Evolutionary conservation across 2,888 invertebrate species (phyloP), one percentile per base, ranked within the genome.

Genomic region (Dasypogon diadema): DNA sequence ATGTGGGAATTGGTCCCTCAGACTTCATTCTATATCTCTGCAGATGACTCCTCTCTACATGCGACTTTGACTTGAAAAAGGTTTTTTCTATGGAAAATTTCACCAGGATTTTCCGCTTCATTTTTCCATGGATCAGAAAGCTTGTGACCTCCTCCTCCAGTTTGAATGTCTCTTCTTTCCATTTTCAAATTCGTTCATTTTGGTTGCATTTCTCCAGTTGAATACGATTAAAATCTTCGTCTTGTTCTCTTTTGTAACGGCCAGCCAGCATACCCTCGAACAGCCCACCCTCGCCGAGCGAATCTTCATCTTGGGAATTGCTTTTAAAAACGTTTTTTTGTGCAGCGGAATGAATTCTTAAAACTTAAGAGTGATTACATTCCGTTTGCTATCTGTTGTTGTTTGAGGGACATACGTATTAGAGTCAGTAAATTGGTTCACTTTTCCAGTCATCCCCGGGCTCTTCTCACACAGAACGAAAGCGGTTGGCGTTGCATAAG

Each of bases 221-320:
- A 70, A 70, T 70, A 22, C 54, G 34, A 70, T 70, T 70, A 70
- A 70, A 54, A 48, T 70, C 34, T 26, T 34, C 70, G 30, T 18
- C n/a, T 5, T 30, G 51, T 54, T 18, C n/a, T 24, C 37, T 70
- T 68, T 70, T 70, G 26, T 42, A 21, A 70, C 12, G 48, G n/a
- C 14, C 14, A 63, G 8, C 22, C 42, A n/a, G 1, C n/a, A 48
- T 18, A 1, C 18, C 56, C 22, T 16, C 16, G 16, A n/a, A 2
- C 21, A 21, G 6, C 10, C 51, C 6, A 48, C 26, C 21, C 26
- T 12, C 18, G 51, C 18, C n/a, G 14, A 2, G 30, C 5, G 2
- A 34, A 14, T 6, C 26, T 30, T 2, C 18, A 14, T 26, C 56
- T 56, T 56, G 54, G 54, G 34, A 30, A 70, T 70, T 51, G 34